Conservation (phyloP, 2,113 vertebrate species). For the Chloropsis cyanopogon region DNA sequence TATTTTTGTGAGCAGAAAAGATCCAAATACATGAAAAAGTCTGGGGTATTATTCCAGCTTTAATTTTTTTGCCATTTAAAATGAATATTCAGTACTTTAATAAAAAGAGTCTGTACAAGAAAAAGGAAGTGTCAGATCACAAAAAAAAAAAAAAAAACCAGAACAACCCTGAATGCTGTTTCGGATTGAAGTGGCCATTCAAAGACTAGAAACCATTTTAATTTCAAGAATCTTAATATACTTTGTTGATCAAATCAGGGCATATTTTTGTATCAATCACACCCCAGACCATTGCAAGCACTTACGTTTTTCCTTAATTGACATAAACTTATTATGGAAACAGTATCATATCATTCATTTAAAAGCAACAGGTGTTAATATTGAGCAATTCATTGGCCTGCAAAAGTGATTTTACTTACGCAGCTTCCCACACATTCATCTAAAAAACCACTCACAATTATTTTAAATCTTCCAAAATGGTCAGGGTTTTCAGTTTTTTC, state of each 20-base stretch:
- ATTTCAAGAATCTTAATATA: background rate
- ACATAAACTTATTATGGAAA: background rate
- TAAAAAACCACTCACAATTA: background rate
- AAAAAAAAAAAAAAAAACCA: background rate
- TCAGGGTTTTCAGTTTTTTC: background rate
- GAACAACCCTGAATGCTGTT: background rate
- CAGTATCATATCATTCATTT: background rate
- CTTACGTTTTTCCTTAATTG: background rate
- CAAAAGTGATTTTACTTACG: background rate
- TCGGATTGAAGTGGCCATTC: background rate
- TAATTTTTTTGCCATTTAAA: background rate
- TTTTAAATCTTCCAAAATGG: background rate
- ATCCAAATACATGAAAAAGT: conserved; percentile 15
- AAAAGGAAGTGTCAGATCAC: conserved; percentile 34
- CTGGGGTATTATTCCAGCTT: background rate
- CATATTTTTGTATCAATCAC: background rate
- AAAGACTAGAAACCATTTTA: background rate
- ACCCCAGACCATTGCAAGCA: background rate
- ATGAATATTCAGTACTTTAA: conserved; percentile 3
- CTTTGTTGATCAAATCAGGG: background rate
- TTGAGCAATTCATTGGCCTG: background rate
- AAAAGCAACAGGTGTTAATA: background rate
- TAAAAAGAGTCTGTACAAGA: background rate
- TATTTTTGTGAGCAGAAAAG: conserved; percentile 1
- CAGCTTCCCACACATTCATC: background rate